These are phyloP conservation scores for Brachionus paranguensis DNA, from an alignment of 1,140 invertebrate genomes.

Conservation along the genomic window DNA sequence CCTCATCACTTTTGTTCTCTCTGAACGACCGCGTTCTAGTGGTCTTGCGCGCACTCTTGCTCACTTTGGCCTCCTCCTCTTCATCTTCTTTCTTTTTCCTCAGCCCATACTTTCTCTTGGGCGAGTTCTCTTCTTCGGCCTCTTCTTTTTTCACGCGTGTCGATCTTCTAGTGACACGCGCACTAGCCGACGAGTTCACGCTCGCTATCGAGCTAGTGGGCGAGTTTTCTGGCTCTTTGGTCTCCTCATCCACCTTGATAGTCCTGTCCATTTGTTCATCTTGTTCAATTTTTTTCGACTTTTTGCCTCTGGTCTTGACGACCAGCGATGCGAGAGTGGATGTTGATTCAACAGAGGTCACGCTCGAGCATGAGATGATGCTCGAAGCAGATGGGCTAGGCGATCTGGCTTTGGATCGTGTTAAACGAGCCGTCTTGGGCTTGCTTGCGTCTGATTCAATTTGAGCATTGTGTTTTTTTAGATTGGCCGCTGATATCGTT, in stretches of 20 bases:
- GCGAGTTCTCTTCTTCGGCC: background rate
- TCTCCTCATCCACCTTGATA: background rate
- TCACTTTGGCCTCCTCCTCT: background rate
- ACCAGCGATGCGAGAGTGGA: background rate
- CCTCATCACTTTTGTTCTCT: background rate
- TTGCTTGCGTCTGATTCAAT: background rate
- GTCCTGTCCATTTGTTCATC: background rate
- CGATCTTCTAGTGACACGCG: background rate
- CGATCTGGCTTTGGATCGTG: background rate
- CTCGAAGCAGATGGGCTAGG: conserved; percentile 3
- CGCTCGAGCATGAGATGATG: background rate
- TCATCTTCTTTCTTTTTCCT: conserved; percentile 1
- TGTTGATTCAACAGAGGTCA: background rate
- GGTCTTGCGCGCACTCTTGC: background rate
- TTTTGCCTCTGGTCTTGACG: background rate
- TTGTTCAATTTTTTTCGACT: background rate
- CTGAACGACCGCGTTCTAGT: background rate
- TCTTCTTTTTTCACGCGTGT: background rate
- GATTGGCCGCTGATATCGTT: background rate
- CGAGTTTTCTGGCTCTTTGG: background rate
- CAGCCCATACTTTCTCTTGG: background rate
- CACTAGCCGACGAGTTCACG: background rate
- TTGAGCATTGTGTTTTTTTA: conserved; percentile 10
- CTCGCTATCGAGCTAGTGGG: background rate
- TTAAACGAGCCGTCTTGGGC: background rate